Base-by-base conservation (phyloP, 2,797 vertebrate genomes). In the Spinus olivaceus region DNA sequence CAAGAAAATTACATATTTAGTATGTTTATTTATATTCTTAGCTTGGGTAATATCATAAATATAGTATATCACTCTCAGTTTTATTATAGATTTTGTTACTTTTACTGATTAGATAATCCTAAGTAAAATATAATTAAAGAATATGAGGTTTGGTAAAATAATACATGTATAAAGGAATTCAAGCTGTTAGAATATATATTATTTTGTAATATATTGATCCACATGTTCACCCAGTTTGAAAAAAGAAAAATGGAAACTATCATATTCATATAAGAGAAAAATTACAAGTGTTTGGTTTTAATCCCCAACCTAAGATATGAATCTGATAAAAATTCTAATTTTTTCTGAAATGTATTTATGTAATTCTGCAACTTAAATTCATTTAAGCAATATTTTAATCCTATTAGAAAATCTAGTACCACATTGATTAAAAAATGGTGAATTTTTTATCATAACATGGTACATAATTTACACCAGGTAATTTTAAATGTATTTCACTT, bases 341-440 rank as follows among this genome's bases (percentile, higher is more conserved):
- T 95, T 80, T 83, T 30, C 42, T 91, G 73, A 89, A 94, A 83
- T 60, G 4, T 86, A 46, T 46, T 47, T 23, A 53, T 77, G 3
- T 64, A 91, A 94, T 92, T 88, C 64, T 73, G 24, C 25, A 70
- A 81, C 42, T 86, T 80, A 92, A 56, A 90, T 46, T 56, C 37
- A 86, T 72, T 65, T 95, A 92, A 93, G 49, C 5, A 91, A 51
- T 82, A 90, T 69, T 91, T 94, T 87, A 90, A 90, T 59, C 12
- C 21, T 91, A n/a, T 91, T 84, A 81, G 3, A 90, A 3, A 7
- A 46, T 80, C 54, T 95, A 92, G 96, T 92, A 79, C 15, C 5
- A 53, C 15, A 69, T 14, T 51, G 20, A 79, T 72, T 63, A 25
- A 80, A 86, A 93, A 96, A 86, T 81, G 76, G n/a, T 85, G 53